phyloP scores from a whole-genome alignment of 2,888 invertebrate genomes.

The Harpalus rubripes region DNA sequence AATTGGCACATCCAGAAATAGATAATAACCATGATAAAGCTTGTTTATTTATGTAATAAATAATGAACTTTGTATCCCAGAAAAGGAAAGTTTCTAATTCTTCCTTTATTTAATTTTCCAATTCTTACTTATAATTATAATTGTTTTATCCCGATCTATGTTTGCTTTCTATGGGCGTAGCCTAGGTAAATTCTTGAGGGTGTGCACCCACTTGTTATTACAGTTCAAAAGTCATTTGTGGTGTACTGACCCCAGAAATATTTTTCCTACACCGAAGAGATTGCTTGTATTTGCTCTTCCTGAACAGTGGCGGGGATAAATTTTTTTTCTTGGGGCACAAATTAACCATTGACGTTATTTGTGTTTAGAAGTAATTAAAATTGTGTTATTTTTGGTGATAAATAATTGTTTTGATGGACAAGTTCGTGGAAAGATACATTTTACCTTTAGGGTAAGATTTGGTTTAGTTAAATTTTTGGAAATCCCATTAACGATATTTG shows the following conservation, averaged over 20 bases:
- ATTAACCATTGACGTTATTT: slow-evolving; percentile 1
- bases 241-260: slow-evolving; percentile 42
- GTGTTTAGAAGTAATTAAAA: slow-evolving; percentile 10
- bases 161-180: slow-evolving; percentile 21
- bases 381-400: slow-evolving; percentile 16
- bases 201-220: slow-evolving; percentile 11
- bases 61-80: no score
- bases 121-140: slow-evolving; percentile 3
- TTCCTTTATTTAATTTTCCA: background rate
- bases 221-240: background rate
- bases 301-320: slow-evolving; percentile 6
- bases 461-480: slow-evolving; percentile 16
- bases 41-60: no score
- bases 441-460: slow-evolving; percentile 13
- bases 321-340: slow-evolving; percentile 1
- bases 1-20: no score
- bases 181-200: background rate
- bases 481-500: slow-evolving; percentile 7
- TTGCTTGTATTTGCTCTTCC: background rate
- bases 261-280: slow-evolving; percentile 18
- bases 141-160: background rate
- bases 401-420: slow-evolving; percentile 13
- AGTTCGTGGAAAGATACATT: background rate
- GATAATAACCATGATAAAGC: no score
- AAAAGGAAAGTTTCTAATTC: background rate